Base-by-base conservation (phyloP, 2,888 invertebrate genomes). In the Epirrhoe alternata region DNA sequence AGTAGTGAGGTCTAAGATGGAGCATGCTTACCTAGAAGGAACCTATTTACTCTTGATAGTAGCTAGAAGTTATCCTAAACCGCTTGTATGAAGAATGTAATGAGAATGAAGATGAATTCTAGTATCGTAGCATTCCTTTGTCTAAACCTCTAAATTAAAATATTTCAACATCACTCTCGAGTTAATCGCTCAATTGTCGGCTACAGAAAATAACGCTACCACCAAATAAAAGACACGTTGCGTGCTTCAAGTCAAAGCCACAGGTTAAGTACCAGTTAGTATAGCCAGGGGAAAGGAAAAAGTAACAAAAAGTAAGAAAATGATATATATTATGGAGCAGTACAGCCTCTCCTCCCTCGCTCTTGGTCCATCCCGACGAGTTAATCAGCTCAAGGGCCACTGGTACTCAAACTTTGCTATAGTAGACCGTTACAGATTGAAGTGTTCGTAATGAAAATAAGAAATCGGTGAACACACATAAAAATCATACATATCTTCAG, bases 311-410 rank as follows among this genome's bases (percentile, higher is more conserved):
- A 78, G 77, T 75, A 84, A 85, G 83, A 86, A 87, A 88, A 89
- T 88, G 78, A 89, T 86, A 87, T 82, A 85, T 80, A 86, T 86
- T 84, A 86, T 79, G 80, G 83, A 79, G 77, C 78, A 77, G 78
- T 77, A 77, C 82, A 74, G 66, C 75, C 73, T 77, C 76, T 64
- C 73, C 58, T 71, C 78, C 77, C 79, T 74, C 67, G 76, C 74
- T 54, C 63, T 60, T 50, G 62, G 50, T 77, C 79, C 64, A 74
- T 72, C 82, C 79, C 86, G 86, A 92, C 87, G 87, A 91, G 92
- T 92, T 92, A 92, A 92, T 92, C 92, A 92, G 92, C 83, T 85
- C 82, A 76, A 71, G 70, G 69, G 64, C 17, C 83, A 76, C 69
- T 2, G 85, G 14, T 70, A 59, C 83, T 87, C 89, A 90, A 92